Conservation (phyloP, 1,140 invertebrate genomes). For the Frieseomelitta varia region DNA sequence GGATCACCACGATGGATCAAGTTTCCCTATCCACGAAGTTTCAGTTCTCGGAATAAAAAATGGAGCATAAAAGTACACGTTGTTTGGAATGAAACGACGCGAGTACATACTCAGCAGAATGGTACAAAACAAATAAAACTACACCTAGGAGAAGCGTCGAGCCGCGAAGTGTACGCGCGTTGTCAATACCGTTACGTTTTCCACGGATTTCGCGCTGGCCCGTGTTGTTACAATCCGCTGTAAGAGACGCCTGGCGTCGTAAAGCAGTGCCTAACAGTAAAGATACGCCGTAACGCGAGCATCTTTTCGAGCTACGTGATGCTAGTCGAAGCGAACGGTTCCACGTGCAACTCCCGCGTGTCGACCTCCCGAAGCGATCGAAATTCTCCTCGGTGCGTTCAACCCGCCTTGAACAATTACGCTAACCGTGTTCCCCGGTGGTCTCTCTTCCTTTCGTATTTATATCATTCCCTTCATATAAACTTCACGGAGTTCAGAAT, state of each 20-base stretch:
- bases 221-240: slow-evolving; percentile 21
- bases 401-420: slow-evolving; percentile 20
- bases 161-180: background rate
- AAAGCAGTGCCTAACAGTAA: slow-evolving; percentile 58
- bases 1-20: background rate
- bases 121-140: background rate
- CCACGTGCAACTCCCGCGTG: background rate
- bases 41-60: background rate
- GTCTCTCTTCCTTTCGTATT: slow-evolving; percentile 1
- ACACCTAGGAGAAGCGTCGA: background rate
- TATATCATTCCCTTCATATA: background rate
- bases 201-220: slow-evolving; percentile 32
- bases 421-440: slow-evolving; percentile 5
- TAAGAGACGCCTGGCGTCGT: slow-evolving; percentile 35
- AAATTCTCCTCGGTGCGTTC: slow-evolving; percentile 47
- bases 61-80: background rate
- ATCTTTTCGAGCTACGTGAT: slow-evolving; percentile 7
- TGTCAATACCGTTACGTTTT: slow-evolving; percentile 38
- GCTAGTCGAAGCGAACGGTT: slow-evolving; percentile 4
- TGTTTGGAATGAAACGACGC: background rate
- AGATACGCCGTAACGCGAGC: slow-evolving; percentile 44
- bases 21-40: background rate
- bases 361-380: slow-evolving; percentile 7
- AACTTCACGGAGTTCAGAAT: background rate
- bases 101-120: background rate